Conservation (phyloP, 2,888 invertebrate species). For the Petrolisthes cinctipes region DNA sequence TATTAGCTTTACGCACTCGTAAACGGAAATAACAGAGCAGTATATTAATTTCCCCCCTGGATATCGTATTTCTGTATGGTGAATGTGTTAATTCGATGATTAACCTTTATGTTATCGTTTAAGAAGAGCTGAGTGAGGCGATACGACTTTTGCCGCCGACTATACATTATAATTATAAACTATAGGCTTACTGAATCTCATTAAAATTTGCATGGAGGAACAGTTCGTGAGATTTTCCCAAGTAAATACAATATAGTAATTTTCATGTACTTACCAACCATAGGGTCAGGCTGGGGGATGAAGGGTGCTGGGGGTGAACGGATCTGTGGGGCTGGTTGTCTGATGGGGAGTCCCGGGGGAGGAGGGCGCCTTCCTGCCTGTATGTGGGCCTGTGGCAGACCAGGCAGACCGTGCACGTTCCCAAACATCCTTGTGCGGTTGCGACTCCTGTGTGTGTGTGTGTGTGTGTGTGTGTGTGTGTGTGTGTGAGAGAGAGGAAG, state of each 20-base stretch:
- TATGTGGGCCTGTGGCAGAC: constrained; percentile 52
- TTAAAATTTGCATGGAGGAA: neutral
- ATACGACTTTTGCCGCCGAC: too few species aligned
- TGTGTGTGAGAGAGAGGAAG: neutral
- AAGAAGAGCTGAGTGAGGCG: too few species aligned
- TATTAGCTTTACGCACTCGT: too few species aligned
- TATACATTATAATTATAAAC: neutral
- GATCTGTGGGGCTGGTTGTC: constrained; percentile 7
- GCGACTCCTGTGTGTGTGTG: too few species aligned
- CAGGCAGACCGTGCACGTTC: constrained; percentile 59
- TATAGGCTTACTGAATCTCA: neutral
- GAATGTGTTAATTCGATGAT: too few species aligned
- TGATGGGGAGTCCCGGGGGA: neutral
- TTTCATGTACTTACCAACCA: constrained; percentile 35
- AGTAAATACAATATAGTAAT: too few species aligned
- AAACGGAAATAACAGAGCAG: too few species aligned
- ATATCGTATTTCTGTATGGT: too few species aligned
- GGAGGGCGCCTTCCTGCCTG: constrained; percentile 20
- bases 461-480: too few species aligned
- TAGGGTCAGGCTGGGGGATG: constrained; percentile 52
- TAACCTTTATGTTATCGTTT: too few species aligned
- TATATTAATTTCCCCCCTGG: too few species aligned
- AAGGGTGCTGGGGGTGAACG: constrained; percentile 8
- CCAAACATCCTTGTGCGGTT: constrained; percentile 45
- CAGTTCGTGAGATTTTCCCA: too few species aligned